Conservation (phyloP, 1,140 invertebrate genomes). For the Oncopodura yosiiana region DNA sequence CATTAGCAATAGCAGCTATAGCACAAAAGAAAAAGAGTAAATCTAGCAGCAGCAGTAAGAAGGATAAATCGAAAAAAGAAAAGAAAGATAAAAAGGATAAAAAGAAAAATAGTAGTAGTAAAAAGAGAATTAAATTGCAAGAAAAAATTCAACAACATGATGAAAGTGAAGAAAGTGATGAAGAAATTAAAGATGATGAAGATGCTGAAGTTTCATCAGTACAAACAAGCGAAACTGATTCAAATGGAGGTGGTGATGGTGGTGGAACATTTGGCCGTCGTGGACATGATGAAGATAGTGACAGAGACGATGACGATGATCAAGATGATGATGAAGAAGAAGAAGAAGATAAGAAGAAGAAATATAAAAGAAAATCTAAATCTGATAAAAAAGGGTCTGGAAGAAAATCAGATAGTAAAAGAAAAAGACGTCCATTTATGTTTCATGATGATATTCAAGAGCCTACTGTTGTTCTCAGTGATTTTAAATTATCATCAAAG, state of each 20-base stretch:
- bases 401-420: not conserved
- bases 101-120: constrained; percentile 24
- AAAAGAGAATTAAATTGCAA: not conserved
- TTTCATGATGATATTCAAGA: too few species aligned
- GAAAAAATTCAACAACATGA: constrained; percentile 15
- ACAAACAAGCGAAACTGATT: constrained; percentile 40
- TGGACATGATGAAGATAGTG: constrained; percentile 14
- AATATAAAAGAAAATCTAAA: not conserved
- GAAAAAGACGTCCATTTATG: too few species aligned
- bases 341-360: constrained; percentile 9
- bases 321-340: constrained; percentile 15
- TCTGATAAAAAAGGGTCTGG: not conserved
- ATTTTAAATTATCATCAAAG: not conserved
- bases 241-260: constrained; percentile 35
- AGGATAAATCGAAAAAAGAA: constrained; percentile 14
- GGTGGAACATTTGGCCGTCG: constrained; percentile 31
- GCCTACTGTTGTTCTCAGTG: too few species aligned
- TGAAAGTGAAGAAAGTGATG: constrained; percentile 28
- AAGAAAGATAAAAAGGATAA: constrained; percentile 38
- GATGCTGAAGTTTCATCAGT: constrained; percentile 39
- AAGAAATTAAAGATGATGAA: constrained; percentile 27
- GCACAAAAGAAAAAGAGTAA: constrained; percentile 35
- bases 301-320: constrained; percentile 16
- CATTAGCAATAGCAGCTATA: too few species aligned
- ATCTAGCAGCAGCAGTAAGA: constrained; percentile 6